Percentiles rank a stretch among this genome's conserved stretches.
Evolutionary conservation across 2,888 invertebrate genomes (phyloP).

Genomic region (Dinocampus coccinellae): DNA sequence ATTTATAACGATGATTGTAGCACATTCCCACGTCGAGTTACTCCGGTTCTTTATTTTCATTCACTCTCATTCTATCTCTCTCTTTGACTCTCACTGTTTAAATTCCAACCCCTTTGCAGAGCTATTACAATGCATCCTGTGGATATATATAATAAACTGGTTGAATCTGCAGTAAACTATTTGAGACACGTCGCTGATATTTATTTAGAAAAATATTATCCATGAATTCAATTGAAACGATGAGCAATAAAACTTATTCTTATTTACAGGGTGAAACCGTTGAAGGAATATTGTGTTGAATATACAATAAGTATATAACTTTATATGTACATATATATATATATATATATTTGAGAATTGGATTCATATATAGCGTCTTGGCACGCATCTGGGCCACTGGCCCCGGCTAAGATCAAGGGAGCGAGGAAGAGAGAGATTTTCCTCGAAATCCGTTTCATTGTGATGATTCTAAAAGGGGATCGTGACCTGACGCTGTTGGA

Average conservation of each 20-base stretch:
- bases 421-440: slow-evolving; percentile 17
- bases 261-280: slow-evolving; percentile 21
- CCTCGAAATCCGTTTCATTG: slow-evolving; percentile 31
- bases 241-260: slow-evolving; percentile 28
- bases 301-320: background rate
- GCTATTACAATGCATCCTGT: slow-evolving; percentile 11
- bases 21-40: slow-evolving; percentile 40
- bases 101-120: slow-evolving; percentile 15
- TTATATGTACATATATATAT: background rate
- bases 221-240: background rate
- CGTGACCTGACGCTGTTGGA: slow-evolving; percentile 29
- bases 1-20: slow-evolving; percentile 45
- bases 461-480: slow-evolving; percentile 29
- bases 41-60: background rate
- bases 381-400: slow-evolving; percentile 19
- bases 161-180: slow-evolving; percentile 1
- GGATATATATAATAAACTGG: background rate
- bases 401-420: background rate
- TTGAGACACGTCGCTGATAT: slow-evolving; percentile 15
- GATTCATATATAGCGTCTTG: background rate
- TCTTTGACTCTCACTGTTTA: background rate
- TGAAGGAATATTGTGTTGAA: slow-evolving; percentile 20
- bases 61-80: background rate
- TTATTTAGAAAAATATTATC: background rate
- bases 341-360: background rate